Percentiles rank a stretch among this genome's conserved stretches.
These are phyloP conservation scores for Dreissena polymorpha DNA, from an alignment of 1,140 invertebrate species.

Conservation along the genomic window DNA sequence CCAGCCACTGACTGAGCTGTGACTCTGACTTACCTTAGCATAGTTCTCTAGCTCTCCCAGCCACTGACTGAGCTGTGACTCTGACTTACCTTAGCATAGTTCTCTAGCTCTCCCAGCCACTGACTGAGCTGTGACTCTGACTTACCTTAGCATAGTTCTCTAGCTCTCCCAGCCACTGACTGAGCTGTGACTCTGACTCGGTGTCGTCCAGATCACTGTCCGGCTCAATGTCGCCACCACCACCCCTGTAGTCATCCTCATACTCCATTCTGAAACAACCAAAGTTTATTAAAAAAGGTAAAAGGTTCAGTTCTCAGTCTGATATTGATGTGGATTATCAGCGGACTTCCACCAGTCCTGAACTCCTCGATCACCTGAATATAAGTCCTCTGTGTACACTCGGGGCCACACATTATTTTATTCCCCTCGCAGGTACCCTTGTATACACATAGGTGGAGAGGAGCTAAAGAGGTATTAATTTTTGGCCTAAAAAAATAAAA, in stretches of 20 bases:
- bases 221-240: constrained; percentile 25
- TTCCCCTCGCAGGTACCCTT: too few species aligned
- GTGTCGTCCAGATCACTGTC: constrained; percentile 48
- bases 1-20: constrained; percentile 46
- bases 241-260: constrained; percentile 18
- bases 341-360: too few species aligned
- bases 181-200: constrained; percentile 41
- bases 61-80: constrained; percentile 48
- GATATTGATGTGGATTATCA: too few species aligned
- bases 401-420: too few species aligned
- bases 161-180: constrained; percentile 48
- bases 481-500: too few species aligned
- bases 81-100: constrained; percentile 50
- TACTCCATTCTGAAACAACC: constrained; percentile 38
- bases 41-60: constrained; percentile 52
- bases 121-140: constrained; percentile 45
- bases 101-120: constrained; percentile 49
- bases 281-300: too few species aligned
- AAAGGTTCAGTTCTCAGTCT: too few species aligned
- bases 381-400: too few species aligned
- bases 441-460: too few species aligned
- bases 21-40: constrained; percentile 45
- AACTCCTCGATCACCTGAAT: too few species aligned
- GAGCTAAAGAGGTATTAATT: too few species aligned
- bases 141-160: constrained; percentile 53